phyloP scores from a whole-genome alignment of 2,888 invertebrate genomes.

The Deladenus siricidicola region DNA sequence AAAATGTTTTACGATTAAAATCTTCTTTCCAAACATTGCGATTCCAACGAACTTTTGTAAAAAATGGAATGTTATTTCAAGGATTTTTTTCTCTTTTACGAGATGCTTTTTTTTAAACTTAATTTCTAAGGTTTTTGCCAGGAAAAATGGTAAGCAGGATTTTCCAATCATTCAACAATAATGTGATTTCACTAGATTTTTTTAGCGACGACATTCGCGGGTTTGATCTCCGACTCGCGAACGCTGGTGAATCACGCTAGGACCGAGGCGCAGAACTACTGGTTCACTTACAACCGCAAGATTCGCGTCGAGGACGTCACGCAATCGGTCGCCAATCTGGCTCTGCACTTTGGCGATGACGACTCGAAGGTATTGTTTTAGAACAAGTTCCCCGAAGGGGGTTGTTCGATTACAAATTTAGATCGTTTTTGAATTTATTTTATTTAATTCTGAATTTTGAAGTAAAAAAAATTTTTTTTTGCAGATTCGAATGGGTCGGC shows the following conservation, averaged over 20 bases:
- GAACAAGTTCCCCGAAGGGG: not conserved
- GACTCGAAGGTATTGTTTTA: constrained; percentile 67
- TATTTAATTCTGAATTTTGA: not conserved
- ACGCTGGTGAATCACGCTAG: constrained; percentile 84
- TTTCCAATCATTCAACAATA: constrained; percentile 1
- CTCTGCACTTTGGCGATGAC: constrained; percentile 98
- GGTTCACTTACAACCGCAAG: constrained; percentile 52
- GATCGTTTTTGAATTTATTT: not conserved
- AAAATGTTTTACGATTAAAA: too few relatives aligned
- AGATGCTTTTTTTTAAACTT: not conserved
- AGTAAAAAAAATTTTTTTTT: not conserved
- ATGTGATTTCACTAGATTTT: not conserved
- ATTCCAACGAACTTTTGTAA: too few relatives aligned
- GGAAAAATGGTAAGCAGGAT: not conserved
- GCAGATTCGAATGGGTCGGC: constrained; percentile 66
- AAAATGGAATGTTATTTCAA: too few relatives aligned
- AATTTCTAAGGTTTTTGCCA: not conserved
- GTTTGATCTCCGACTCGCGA: constrained; percentile 92
- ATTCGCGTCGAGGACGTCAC: constrained; percentile 81
- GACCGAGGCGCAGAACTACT: constrained; percentile 67
- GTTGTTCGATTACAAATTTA: not conserved
- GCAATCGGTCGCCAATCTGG: constrained; percentile 93
- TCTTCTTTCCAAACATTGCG: too few relatives aligned
- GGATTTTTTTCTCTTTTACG: too few relatives aligned
- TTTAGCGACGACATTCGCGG: constrained; percentile 56